Evolutionary conservation across 1,140 invertebrate genomes (phyloP), one percentile per base, ranked within the genome.

Genomic region (Sesamia nonagrioides): DNA sequence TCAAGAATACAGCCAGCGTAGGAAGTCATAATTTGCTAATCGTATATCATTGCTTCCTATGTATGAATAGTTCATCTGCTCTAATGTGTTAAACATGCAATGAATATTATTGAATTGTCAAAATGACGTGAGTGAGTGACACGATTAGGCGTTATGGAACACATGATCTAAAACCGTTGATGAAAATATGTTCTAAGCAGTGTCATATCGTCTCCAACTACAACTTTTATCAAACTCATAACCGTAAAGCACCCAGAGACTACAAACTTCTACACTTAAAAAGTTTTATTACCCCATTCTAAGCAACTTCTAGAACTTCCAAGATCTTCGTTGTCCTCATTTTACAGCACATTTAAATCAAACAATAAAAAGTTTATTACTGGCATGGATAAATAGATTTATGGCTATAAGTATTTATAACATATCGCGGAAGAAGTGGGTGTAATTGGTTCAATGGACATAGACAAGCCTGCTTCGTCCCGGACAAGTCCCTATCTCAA

Each of bases 401-500:
- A 75, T 42, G 17, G 1, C 35, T 42, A 56, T 56, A 42, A 27
- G 35, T 74, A 40, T 60, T 60, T 61, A 74, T 60, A 61, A 15
- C 35, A 48, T n/a, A 48, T 48, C 71, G 35, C 71, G 68, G 68
- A 74, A 77, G 66, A 7, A 21, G 80, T 81, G 71, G 71, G 71
- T 77, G 76, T 61, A 71, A 78, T 78, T n/a, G 42, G 11, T 27
- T 15, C 42, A 27, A 69, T 69, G 50, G 42, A 60, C 27, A 42
- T 27, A 45, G 7, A 48, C 68, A 68, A 68, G 69, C 69, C 21
- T 48, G 35, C 33, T 40, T 21, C 33, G 27, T 35, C 50, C 15
- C 21, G 61, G 17, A 17, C 35, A 33, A n/a, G 42, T 11, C 27
- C n/a, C 13, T 63, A 40, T 63, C 35, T 69, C 42, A 21, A 27